Evolutionary conservation across 2,113 vertebrate species (phyloP), one percentile per base, ranked within the genome.

Genomic region (Psilopogon haemacephalus): DNA sequence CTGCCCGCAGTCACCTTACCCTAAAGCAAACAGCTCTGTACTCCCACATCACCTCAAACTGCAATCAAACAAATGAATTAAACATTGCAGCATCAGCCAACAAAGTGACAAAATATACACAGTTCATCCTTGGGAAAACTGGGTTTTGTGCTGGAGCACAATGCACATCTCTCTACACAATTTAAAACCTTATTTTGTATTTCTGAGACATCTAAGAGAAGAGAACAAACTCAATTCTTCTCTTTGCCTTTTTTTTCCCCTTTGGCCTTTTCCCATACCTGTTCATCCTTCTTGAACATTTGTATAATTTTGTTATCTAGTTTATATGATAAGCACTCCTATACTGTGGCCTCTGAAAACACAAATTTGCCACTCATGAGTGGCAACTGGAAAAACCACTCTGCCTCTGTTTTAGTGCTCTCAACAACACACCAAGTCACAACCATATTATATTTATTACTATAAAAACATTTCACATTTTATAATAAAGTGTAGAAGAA

Each of bases 1-100:
- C 81, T 90, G 56, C 58, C 74, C 67, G 62, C 74, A 77, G 60
- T 70, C 84, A 84, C 86, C 83, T 89, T 65, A 74, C 17, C 69
- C 46, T 54, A 42, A 17, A 86, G 78, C 12, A 74, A 56, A 77
- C 11, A 87, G 46, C 56, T 88, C 70, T 44, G 48, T 32, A 23
- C 55, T 74, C 11, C 3, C 33, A 30, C 21, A 60, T 10, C 58
- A 59, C 59, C 77, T 92, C 52, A 13, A 58, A 74, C 32, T 69
- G 32, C 70, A 82, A 76, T 81, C 70, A 90, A 88, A 86, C 28
- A 64, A 80, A 80, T 73, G 30, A 89, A 86, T 84, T 91, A 91
- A 91, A 80, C 52, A 56, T 63, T 56, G 35, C n/a, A 40, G 60
- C 52, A 83, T 48, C 82, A 84, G 82, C 35, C 86, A 93, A 46